Evolutionary conservation across 2,888 invertebrate species (phyloP).

Genomic region (Epinotia demarniana): DNA sequence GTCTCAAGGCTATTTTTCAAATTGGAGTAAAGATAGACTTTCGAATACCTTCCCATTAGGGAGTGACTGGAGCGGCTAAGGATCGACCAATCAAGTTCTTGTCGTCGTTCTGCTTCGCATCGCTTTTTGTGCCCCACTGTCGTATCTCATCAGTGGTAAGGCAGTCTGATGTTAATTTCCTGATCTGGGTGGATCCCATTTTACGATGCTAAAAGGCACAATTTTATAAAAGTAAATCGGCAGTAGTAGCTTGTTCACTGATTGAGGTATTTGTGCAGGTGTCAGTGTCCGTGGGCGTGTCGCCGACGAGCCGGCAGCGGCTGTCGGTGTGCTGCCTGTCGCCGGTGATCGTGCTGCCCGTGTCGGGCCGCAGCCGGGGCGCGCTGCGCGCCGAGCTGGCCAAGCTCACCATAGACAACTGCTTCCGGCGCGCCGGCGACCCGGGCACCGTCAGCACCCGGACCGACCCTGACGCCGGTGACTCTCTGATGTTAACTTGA

Average conservation of each 20-base stretch:
- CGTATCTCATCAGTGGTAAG: too few species aligned
- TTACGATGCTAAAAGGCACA: too few species aligned
- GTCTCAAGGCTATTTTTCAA: too few species aligned
- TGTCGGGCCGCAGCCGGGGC: slow-evolving; percentile 90
- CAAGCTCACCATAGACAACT: slow-evolving; percentile 90
- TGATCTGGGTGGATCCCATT: too few species aligned
- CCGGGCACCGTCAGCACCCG: slow-evolving; percentile 79
- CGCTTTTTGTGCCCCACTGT: too few species aligned
- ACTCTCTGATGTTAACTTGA: not conserved
- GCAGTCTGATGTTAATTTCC: too few species aligned
- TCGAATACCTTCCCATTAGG: too few species aligned
- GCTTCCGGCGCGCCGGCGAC: slow-evolving; percentile 87
- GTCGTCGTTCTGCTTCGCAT: too few species aligned
- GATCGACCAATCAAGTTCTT: too few species aligned
- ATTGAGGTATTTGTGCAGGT: slow-evolving; percentile 44
- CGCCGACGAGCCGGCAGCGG: slow-evolving; percentile 86
- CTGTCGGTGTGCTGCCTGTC: slow-evolving; percentile 78
- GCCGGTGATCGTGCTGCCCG: slow-evolving; percentile 94
- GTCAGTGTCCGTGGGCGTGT: slow-evolving; percentile 72
- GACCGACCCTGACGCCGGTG: slow-evolving; percentile 65
- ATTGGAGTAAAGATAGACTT: too few species aligned
- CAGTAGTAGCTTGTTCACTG: not conserved
- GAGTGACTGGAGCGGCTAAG: too few species aligned
- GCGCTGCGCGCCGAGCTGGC: slow-evolving; percentile 93
- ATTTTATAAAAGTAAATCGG: too few species aligned